A percentile compares a stretch with the other conserved stretches of the same genome.
These are phyloP conservation scores for Julus scanicus DNA, from an alignment of 2,888 invertebrate species.

Conservation along the genomic window DNA sequence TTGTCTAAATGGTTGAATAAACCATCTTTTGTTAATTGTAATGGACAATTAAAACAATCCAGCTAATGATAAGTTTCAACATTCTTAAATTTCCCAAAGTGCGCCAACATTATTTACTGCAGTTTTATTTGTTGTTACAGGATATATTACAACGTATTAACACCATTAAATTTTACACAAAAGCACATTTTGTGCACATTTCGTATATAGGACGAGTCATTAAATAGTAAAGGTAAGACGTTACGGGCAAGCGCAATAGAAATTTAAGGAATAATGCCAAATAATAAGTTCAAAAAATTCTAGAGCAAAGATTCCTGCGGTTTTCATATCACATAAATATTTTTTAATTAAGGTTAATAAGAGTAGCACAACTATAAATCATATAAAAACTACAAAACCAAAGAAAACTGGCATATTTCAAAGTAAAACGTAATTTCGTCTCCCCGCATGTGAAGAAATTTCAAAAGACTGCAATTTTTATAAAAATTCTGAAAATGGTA, in stretches of 20 bases:
- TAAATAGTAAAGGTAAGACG: background rate
- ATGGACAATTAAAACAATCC: no score
- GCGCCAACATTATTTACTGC: no score
- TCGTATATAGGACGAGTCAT: background rate
- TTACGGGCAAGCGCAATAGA: background rate
- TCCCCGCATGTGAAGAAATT: background rate
- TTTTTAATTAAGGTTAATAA: conserved; percentile 15
- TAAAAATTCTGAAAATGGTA: background rate
- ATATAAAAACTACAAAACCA: background rate
- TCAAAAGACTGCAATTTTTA: background rate
- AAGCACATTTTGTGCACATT: background rate
- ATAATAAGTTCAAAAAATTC: background rate
- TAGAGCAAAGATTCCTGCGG: background rate
- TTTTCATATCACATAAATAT: background rate
- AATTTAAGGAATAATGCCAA: background rate
- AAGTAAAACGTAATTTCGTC: background rate
- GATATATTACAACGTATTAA: background rate
- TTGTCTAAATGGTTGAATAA: no score
- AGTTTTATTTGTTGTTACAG: no score
- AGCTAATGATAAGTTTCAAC: no score
- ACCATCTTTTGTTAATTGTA: no score
- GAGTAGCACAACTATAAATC: background rate
- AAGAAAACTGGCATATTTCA: background rate
- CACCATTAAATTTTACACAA: background rate
- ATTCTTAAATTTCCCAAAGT: no score